Evolutionary conservation across 2,888 invertebrate species (phyloP).

Genomic region (Yponomeuta evonymella): DNA sequence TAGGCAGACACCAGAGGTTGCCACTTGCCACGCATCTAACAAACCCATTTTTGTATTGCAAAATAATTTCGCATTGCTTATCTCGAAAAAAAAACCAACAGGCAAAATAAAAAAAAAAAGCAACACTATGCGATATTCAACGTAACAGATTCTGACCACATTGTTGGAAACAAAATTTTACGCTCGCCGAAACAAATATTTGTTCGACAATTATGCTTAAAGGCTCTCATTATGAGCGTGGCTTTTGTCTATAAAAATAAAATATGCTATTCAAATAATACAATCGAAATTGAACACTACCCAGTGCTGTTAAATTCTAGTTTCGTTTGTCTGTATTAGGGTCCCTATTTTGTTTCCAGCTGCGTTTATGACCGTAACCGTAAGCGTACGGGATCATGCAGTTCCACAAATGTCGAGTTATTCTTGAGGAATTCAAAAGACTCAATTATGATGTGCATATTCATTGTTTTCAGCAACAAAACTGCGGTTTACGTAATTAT

Average conservation of each 20-base stretch:
- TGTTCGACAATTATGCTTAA: slow-evolving; percentile 40
- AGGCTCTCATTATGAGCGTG: slow-evolving; percentile 48
- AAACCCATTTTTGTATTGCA: not conserved
- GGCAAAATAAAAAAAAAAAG: not conserved
- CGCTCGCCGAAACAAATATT: slow-evolving; percentile 1
- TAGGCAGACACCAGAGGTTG: too few species aligned
- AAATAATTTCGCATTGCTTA: not conserved
- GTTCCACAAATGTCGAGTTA: slow-evolving; percentile 55
- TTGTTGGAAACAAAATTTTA: not conserved
- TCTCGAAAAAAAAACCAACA: too few species aligned
- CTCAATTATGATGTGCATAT: slow-evolving; percentile 54
- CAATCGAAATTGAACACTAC: slow-evolving; percentile 19
- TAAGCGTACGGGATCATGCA: slow-evolving; percentile 48
- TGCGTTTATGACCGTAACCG: slow-evolving; percentile 66
- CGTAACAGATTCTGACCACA: slow-evolving; percentile 1
- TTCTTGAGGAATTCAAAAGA: slow-evolving; percentile 35
- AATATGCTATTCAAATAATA: slow-evolving; percentile 11
- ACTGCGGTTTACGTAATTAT: not conserved
- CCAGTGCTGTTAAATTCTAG: not conserved
- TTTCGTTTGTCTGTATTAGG: slow-evolving; percentile 25
- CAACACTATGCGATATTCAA: not conserved
- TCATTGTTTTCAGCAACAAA: not conserved
- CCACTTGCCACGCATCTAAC: too few species aligned
- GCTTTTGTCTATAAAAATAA: slow-evolving; percentile 39
- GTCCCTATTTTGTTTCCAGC: slow-evolving; percentile 43